Evolutionary conservation across 2,113 vertebrate species (phyloP), one percentile per base, ranked within the genome.

Genomic region (Campylomormyrus tamandua): DNA sequence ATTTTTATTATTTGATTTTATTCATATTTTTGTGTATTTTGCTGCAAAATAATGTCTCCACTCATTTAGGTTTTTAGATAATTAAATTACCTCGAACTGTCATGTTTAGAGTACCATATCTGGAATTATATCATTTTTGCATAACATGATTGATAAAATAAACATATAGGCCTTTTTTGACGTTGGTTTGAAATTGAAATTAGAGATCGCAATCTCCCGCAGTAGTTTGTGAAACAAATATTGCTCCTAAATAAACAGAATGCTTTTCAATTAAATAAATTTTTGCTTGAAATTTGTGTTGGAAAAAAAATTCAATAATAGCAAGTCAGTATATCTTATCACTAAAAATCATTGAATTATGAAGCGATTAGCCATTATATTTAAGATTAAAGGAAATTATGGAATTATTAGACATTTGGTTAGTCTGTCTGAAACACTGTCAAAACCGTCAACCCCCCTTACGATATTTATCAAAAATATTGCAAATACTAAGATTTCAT

Each of bases 391-490:
- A 89, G 56, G 39, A 88, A 89, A 66, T 31, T 86, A 83, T 66
- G 17, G 83, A 91, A 89, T 90, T 92, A 92, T 91, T 91, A 91
- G 80, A 83, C 48, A 83, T 91, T 92, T 92, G 88, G 88, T 89
- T 88, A 92, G 90, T 91, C 91, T 89, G 89, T 70, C 84, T 91
- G 45, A 87, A 80, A 87, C 84, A 91, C 77, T 91, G 92, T 92
- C 91, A 92, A 87, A 66, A 91, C 92, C 87, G 52, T 92, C 90
- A 91, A 91, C 90, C 92, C 89, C 84, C 90, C 85, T 91, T 90
- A 46, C 46, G 90, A 90, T 84, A 93, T 92, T 92, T 53, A 92
- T 93, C 91, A 93, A 90, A 92, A 92, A 92, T 91, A 92, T 91
- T 87, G 85, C 91, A 89, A 91, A 90, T 88, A 49, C 87, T 62